Evolutionary conservation across 2,113 vertebrate species (phyloP).

Genomic region (Callorhinus ursinus): DNA sequence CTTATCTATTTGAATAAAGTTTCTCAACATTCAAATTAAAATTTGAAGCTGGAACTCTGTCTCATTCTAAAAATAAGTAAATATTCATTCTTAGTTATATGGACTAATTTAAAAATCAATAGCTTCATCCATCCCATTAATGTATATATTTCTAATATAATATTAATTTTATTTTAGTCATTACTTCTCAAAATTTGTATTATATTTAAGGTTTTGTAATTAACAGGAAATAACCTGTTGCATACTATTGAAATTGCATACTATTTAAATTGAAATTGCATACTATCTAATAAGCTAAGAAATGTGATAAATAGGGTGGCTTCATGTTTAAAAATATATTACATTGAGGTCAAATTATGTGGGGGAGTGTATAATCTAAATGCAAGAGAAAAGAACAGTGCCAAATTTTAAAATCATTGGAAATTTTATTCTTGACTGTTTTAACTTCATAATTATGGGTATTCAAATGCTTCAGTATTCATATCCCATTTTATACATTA

Average conservation of each 20-base stretch:
- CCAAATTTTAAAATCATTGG: background rate
- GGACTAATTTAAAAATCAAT: background rate
- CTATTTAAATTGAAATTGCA: too few relatives aligned
- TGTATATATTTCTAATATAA: background rate
- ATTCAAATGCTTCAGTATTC: background rate
- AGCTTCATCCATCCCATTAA: background rate
- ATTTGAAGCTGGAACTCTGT: background rate
- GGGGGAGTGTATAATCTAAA: background rate
- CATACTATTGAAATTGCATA: background rate
- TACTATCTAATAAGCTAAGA: background rate
- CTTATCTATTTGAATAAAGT: background rate
- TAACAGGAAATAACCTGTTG: background rate
- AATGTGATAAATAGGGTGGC: background rate
- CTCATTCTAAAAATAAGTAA: background rate
- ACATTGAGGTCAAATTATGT: background rate
- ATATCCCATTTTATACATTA: background rate
- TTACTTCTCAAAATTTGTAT: background rate
- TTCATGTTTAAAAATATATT: background rate
- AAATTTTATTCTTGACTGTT: background rate
- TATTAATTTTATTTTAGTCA: background rate
- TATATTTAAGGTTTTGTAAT: background rate
- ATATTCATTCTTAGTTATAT: background rate
- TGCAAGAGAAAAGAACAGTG: background rate
- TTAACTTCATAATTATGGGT: background rate
- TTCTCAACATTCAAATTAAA: background rate